These are phyloP conservation scores for Murina feae DNA, from an alignment of 2,113 vertebrate species.

Conservation along the genomic window DNA sequence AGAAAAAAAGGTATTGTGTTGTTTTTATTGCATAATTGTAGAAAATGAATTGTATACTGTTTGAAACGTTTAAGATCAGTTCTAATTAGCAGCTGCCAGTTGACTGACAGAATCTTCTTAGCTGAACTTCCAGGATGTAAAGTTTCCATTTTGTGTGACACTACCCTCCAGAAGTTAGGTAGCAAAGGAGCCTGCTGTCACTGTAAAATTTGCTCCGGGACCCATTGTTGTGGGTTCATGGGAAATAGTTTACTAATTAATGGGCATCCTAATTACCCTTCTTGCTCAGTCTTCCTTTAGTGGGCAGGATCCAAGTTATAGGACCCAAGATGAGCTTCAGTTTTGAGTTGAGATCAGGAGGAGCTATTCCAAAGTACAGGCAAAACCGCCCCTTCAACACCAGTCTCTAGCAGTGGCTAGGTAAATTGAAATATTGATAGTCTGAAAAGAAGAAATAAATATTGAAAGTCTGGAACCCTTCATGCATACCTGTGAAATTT, in stretches of 20 bases:
- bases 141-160: background rate
- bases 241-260: background rate
- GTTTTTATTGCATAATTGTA: conserved; percentile 19
- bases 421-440: background rate
- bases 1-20: conserved; percentile 44
- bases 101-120: background rate
- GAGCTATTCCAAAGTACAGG: background rate
- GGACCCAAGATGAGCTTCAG: background rate
- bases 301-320: background rate
- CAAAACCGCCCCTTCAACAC: background rate
- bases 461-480: background rate
- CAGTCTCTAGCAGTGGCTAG: background rate
- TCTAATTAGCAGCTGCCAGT: background rate
- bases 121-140: background rate
- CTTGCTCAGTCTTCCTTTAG: background rate
- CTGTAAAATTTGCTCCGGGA: background rate
- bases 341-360: background rate
- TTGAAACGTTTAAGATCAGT: conserved; percentile 44
- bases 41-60: conserved; percentile 1
- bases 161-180: background rate
- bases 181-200: background rate
- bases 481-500: background rate
- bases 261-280: background rate
- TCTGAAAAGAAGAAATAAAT: background rate
- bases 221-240: background rate